Base-by-base conservation (phyloP, 1,140 invertebrate genomes). In the Drosophila insularis region DNA sequence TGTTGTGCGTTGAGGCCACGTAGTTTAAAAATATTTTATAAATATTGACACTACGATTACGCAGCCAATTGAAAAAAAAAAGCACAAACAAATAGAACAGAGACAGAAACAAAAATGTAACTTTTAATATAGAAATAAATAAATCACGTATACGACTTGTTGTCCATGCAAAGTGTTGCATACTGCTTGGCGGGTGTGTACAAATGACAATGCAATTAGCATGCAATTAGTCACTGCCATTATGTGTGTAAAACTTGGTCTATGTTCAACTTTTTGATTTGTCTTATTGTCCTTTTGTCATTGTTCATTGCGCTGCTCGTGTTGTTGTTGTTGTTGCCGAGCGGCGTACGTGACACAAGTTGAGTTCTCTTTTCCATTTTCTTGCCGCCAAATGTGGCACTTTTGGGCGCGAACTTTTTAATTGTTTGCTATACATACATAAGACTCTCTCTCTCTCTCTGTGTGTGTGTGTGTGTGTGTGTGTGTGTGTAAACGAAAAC, bases 1-100 rank as follows among this genome's bases (percentile, higher is more conserved):
- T 27, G n/a, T 31, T 35, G 27, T 58, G 55, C 31, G 55, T 21
- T 31, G 55, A 31, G 27, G 32, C 79, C 82, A 87, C 82, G 82
- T 87, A 87, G 71, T 77, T 89, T 82, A 74, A 82, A 87, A 87
- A 87, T 87, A 87, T 87, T 87, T 87, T 74, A 87, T 87, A 87
- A 87, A 87, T 87, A 89, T 87, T 87, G 82, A 82, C 84, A 87
- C 53, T 65, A 46, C 68, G 67, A 71, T 78, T 78, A 80, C 53
- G 53, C 56, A 37, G 8, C 13, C 46, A 23, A 50, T 10, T 7
- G n/a, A 11, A 21, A 7, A 43, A 39, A 39, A 5, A 17, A 32
- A 14, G 6, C 3, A 39, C 39, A 46, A 11, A 43, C 6, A 14
- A 6, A 37, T 1, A 21, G 7, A 11, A 8, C 35, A 8, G 1